Evolutionary conservation across 2,888 invertebrate species (phyloP), one percentile per base, ranked within the genome.

Genomic region (Hetaerina titia): DNA sequence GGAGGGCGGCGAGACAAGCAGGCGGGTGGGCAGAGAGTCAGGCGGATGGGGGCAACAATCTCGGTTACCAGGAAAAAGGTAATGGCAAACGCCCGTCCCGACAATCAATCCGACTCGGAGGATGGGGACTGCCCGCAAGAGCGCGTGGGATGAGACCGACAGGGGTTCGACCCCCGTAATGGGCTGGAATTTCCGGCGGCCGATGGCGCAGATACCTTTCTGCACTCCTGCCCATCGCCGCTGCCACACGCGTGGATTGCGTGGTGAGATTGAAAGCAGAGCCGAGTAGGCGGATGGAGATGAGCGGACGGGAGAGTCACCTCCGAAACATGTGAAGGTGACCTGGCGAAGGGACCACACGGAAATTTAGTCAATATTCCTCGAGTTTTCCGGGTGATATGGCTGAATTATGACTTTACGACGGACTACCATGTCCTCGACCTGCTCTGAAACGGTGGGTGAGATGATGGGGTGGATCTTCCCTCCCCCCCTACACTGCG

Each of bases 281-380:
- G 2, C 4, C 4, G 45, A 45, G 45, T 45, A 45, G 45, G 45
- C 45, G 74, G 25, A 74, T 25, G n/a, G 74, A 74, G 25, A n/a
- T n/a, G n/a, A 60, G 60, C 11, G 74, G 74, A 25, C 8, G 74
- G n/a, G 74, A 25, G 74, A 25, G 25, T 69, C 11, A 31, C 11
- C 81, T 31, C 22, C 31, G 81, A 81, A 25, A 11, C 31, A 31
- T 31, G 81, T 31, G 11, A 31, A 31, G 81, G 81, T 81, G 81
- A 81, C 31, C 31, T 31, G 81, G n/a, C 81, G 81, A 81, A 45
- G 45, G 45, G 81, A 81, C 81, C 81, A 81, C 81, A 81, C 81
- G 31, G 25, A 25, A 81, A 81, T 81, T n/a, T 31, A 15, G 31
- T 31, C 31, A 31, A 31, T 81, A 11, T 81, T 31, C 69, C 69